A percentile compares a stretch with the other conserved stretches of the same genome.
Evolutionary conservation across 2,888 invertebrate genomes (phyloP).

Genomic region (Cremastobaeus sp.): DNA sequence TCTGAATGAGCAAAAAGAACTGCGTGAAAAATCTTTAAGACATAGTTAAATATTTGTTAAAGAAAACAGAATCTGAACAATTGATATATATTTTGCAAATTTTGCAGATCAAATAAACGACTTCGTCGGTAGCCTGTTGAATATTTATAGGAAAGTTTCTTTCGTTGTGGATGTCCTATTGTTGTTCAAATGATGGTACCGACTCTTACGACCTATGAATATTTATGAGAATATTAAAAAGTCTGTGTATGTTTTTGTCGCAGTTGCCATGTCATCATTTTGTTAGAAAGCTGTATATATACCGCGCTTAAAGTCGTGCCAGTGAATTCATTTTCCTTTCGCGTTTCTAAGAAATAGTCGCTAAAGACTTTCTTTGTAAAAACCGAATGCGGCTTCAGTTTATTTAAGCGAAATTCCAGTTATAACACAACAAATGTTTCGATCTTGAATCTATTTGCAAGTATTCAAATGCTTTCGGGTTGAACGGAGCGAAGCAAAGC

Average conservation of each 20-base stretch:
- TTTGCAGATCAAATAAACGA: slow-evolving; percentile 38
- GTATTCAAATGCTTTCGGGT: too few relatives aligned
- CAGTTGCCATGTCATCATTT: slow-evolving; percentile 52
- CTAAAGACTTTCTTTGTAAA: slow-evolving; percentile 9
- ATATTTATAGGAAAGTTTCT: slow-evolving; percentile 53
- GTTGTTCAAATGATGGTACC: slow-evolving; percentile 45
- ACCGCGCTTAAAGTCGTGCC: slow-evolving; percentile 41
- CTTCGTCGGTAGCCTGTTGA: slow-evolving; percentile 38
- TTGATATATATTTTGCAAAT: slow-evolving; percentile 33
- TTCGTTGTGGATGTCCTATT: slow-evolving; percentile 39
- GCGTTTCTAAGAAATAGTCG: slow-evolving; percentile 28
- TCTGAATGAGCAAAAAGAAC: not conserved
- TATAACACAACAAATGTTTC: too few relatives aligned
- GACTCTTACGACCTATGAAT: slow-evolving; percentile 50
- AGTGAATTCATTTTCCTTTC: slow-evolving; percentile 29
- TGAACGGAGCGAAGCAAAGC: too few relatives aligned
- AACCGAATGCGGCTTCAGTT: slow-evolving; percentile 9
- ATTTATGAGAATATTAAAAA: slow-evolving; percentile 58
- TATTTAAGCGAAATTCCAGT: too few relatives aligned
- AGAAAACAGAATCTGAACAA: too few relatives aligned
- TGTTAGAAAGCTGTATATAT: slow-evolving; percentile 52
- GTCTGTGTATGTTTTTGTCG: slow-evolving; percentile 47
- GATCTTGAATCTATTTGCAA: too few relatives aligned
- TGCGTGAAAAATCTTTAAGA: not conserved
- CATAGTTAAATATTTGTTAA: not conserved